Base-by-base conservation (phyloP, 1,140 invertebrate species). In the Dendrolimus kikuchii region DNA sequence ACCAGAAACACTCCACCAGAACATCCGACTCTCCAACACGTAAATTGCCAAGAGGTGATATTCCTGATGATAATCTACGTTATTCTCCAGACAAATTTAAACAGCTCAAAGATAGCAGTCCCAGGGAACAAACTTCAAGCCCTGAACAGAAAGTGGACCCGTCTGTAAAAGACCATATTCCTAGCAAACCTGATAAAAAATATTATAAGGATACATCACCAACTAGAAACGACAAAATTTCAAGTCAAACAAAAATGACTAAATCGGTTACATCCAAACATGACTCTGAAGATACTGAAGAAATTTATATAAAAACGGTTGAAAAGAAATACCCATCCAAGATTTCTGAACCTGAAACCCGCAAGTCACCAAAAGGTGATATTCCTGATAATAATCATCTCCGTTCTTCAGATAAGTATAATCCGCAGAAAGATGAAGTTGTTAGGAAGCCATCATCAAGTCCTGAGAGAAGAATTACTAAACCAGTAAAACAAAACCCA, bases 191-290 rank as follows among this genome's bases (percentile, higher is more conserved):
- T 38, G 42, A 37, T 44, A 9, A 48, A 5, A 54, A 47, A 51
- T 38, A 36, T 38, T 43, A 51, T 10, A 41, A 45, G 5, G 38
- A 57, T 6, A 41, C 40, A 44, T 48, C 49, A 45, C 38, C 57
- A 10, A 49, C 39, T 42, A 57, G 53, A 7, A 49, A 51, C 5
- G 62, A 52, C n/a, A 56, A 42, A 49, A 41, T 50, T 54, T 56
- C 59, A 42, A 42, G 39, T 41, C 53, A 57, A 43, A 59, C 56
- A 53, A 62, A 23, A 23, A 44, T 53, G 6, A 62, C 56, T 38
- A 49, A 46, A 36, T 49, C 53, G 6, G 38, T 54, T 6, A 55
- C 55, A n/a, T 38, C 50, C 46, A 64, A 62, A 44, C 57, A 59
- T 45, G 57, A 63, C 42, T 39, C 48, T 9, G 39, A 40, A 39